Conservation (phyloP, 2,797 vertebrate species). For the Xiphorhynchus erythropygius region DNA sequence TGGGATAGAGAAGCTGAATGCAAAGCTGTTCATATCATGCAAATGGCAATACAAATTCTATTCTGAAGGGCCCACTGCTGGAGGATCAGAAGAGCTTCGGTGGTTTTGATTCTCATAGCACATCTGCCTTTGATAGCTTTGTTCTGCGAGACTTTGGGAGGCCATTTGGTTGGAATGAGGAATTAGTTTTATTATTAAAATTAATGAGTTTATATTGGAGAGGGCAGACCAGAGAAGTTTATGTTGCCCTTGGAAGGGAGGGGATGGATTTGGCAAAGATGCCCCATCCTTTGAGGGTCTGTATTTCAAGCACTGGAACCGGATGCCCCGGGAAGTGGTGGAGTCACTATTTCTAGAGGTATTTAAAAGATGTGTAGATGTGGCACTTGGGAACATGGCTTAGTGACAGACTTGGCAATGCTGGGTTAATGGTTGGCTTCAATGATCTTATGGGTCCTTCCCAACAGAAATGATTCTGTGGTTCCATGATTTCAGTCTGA, state of each 20-base stretch:
- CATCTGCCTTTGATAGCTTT: background rate
- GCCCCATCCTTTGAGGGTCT: background rate
- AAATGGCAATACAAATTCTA: background rate
- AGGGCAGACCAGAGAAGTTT: background rate
- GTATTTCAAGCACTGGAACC: background rate
- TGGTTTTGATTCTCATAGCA: background rate
- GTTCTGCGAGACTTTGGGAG: background rate
- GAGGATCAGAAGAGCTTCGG: background rate
- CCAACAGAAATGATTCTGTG: background rate
- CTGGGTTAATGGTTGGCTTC: background rate
- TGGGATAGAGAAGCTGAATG: background rate
- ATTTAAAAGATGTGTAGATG: background rate
- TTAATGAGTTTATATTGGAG: background rate
- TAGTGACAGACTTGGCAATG: background rate
- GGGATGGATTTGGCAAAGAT: background rate
- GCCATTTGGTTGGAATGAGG: background rate
- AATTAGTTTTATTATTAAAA: background rate
- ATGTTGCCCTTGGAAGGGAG: background rate
- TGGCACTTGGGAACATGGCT: background rate
- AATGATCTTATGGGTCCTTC: background rate
- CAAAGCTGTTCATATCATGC: background rate
- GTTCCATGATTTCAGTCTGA: background rate
- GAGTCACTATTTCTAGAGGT: background rate
- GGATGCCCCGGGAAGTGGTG: background rate
- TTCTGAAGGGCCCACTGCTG: background rate